phyloP scores from a whole-genome alignment of 2,797 vertebrate species.

The Hephaestus fuliginosus region DNA sequence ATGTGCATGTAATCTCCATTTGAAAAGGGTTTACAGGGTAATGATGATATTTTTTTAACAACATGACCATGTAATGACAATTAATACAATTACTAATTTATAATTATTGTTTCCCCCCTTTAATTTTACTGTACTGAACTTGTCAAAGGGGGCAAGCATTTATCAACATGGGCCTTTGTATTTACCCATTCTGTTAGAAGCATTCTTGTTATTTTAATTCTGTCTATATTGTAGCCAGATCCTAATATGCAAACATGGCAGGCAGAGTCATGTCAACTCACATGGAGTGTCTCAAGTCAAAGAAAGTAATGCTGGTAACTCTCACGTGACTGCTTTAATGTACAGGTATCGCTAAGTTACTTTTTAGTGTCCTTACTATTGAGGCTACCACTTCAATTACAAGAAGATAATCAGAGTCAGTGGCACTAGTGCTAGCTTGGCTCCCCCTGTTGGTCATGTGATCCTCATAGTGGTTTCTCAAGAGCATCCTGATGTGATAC shows the following conservation, averaged over 20 bases:
- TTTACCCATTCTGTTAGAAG: neutral
- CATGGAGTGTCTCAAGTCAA: neutral
- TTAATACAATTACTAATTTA: too few species aligned
- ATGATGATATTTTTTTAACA: neutral
- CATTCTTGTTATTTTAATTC: neutral
- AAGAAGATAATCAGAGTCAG: neutral
- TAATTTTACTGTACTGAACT: neutral
- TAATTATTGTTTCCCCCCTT: neutral
- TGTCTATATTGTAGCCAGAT: neutral
- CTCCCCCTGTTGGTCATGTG: neutral
- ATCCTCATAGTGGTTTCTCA: neutral
- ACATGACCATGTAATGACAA: too few species aligned
- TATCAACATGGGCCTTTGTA: neutral
- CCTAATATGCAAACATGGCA: neutral
- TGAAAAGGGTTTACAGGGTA: conserved; percentile 1
- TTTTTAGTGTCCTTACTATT: neutral
- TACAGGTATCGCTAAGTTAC: neutral
- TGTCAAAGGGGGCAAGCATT: too few species aligned
- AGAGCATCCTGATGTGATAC: neutral
- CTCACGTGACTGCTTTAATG: neutral
- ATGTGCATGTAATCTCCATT: conserved; percentile 12
- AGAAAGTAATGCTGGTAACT: neutral
- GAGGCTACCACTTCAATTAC: neutral
- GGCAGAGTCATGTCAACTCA: too few species aligned
- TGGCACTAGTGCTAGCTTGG: neutral